Percentiles rank a stretch among this genome's conserved stretches.
These are phyloP conservation scores for Pelagia noctiluca DNA, from an alignment of 30 jellyfish, hydroid and myxozoan genomes.

Conservation along the genomic window DNA sequence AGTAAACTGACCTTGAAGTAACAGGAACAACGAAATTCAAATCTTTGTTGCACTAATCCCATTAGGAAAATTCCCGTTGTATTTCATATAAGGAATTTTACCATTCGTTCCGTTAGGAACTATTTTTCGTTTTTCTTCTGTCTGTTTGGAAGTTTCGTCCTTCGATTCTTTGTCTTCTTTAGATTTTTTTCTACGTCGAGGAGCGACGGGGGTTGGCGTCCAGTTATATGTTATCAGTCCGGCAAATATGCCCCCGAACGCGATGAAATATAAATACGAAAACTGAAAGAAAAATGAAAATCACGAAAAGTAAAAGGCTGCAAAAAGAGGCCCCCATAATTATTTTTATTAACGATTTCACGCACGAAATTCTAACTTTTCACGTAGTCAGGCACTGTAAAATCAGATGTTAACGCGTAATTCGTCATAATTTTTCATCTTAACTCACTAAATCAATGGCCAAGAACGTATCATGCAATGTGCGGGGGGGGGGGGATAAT, in stretches of 20 bases:
- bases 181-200: slow-evolving; percentile 59
- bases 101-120: slow-evolving; percentile 29
- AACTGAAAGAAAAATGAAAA: slow-evolving; percentile 75
- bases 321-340: no score
- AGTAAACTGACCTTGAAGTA: no score
- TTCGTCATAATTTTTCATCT: no score
- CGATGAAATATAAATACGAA: slow-evolving; percentile 88
- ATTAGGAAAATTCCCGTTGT: slow-evolving; percentile 11
- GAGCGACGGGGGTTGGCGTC: slow-evolving; percentile 91
- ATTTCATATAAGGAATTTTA: slow-evolving; percentile 1
- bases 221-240: slow-evolving; percentile 87
- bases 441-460: no score
- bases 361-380: no score
- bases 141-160: neutral
- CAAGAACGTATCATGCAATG: no score
- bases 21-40: slow-evolving; percentile 22
- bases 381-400: no score
- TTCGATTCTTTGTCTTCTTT: slow-evolving; percentile 31
- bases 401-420: no score
- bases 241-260: slow-evolving; percentile 85
- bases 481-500: no score
- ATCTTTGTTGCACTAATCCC: slow-evolving; percentile 38
- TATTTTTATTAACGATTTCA: no score
- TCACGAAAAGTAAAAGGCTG: no score
- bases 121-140: slow-evolving; percentile 48